Conservation (phyloP, 2,888 invertebrate species). For the Phalera bucephala region DNA sequence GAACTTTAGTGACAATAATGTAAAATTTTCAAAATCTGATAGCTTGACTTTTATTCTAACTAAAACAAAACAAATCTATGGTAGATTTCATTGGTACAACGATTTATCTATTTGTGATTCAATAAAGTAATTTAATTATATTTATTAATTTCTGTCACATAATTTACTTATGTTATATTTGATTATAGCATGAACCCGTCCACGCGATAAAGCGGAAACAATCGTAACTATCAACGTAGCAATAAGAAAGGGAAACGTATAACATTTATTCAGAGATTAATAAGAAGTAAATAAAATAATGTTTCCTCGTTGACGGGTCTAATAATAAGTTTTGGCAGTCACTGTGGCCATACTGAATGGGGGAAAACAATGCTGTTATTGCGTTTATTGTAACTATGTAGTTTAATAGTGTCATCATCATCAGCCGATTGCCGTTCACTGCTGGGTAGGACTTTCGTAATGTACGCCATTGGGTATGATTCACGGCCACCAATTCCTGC, state of each 20-base stretch:
- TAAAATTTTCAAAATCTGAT: too few relatives aligned
- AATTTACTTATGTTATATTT: background rate
- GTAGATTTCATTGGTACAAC: too few relatives aligned
- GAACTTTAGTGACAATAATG: too few relatives aligned
- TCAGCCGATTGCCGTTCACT: too few relatives aligned
- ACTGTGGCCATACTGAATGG: slow-evolving; percentile 32
- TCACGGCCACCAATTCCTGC: too few relatives aligned
- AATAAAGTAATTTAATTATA: too few relatives aligned
- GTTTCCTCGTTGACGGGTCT: slow-evolving; percentile 38
- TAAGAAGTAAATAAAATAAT: slow-evolving; percentile 50
- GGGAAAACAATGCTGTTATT: slow-evolving; percentile 13
- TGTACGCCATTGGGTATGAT: too few relatives aligned
- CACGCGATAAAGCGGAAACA: slow-evolving; percentile 20
- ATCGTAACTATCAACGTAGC: slow-evolving; percentile 29
- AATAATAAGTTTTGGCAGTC: slow-evolving; percentile 49
- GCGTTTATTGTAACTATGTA: slow-evolving; percentile 7
- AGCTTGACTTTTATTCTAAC: too few relatives aligned
- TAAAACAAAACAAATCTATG: too few relatives aligned
- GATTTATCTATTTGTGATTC: too few relatives aligned
- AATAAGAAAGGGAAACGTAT: slow-evolving; percentile 31
- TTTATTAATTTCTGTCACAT: background rate
- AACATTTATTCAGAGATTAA: slow-evolving; percentile 41
- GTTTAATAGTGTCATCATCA: too few relatives aligned
- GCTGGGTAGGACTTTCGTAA: too few relatives aligned
- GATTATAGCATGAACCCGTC: slow-evolving; percentile 10